Evolutionary conservation across 2,888 invertebrate genomes (phyloP).

Genomic region (Pherbina coryleti): DNA sequence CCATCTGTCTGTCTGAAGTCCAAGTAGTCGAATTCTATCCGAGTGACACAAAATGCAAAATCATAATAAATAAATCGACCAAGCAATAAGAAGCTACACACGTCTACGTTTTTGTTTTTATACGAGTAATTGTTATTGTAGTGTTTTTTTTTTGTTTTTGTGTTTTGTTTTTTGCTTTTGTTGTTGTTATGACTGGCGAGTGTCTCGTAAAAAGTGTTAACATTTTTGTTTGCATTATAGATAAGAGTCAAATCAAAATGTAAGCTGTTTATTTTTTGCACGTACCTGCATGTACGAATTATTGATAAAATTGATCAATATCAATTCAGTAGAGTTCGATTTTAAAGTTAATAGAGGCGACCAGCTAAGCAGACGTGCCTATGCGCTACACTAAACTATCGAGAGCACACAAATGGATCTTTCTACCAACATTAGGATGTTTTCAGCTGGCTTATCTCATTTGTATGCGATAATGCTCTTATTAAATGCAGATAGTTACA

Average conservation of each 20-base stretch:
- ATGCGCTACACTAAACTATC: no score
- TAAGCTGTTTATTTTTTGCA: neutral
- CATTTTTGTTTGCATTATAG: conserved; percentile 27
- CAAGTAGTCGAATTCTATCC: no score
- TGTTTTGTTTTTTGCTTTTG: no score
- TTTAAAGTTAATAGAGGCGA: neutral
- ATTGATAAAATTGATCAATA: neutral
- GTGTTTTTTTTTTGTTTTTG: no score
- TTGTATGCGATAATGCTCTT: no score
- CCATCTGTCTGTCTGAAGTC: no score
- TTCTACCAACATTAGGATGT: no score
- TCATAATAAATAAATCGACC: neutral
- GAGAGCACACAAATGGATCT: no score
- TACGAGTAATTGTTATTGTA: neutral
- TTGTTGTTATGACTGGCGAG: no score
- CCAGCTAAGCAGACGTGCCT: neutral
- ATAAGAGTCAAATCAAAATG: conserved; percentile 14
- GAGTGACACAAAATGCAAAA: neutral
- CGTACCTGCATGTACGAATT: neutral
- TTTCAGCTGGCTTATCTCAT: no score
- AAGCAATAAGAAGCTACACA: neutral
- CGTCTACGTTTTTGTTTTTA: neutral
- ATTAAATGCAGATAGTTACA: no score
- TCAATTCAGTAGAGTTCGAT: neutral
- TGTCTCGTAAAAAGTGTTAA: conserved; percentile 28